Base-by-base conservation (phyloP, 1,140 invertebrate species). In the Bombus difficillimus region DNA sequence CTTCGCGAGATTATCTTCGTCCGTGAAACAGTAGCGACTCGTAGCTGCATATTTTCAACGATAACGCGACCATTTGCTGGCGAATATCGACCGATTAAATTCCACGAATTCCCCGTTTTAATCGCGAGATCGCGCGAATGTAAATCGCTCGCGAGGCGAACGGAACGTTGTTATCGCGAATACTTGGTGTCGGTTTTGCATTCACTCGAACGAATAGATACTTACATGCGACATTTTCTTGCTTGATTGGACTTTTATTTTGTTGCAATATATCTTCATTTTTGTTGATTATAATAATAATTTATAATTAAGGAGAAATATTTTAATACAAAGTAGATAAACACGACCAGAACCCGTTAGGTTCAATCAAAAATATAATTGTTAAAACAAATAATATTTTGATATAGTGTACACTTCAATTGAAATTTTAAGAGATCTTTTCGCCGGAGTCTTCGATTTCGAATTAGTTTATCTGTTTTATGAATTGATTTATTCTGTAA, bases 1-100 rank as follows among this genome's bases (percentile, higher is more conserved):
- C 64, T 25, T 34, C 57, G 64, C 64, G 32, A 59, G 72, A 68
- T 83, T 59, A 73, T 87, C 43, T 74, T 41, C 12, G 22, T 5
- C 64, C 41, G 80, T 41, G 64, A 39, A 75, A 85, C 77, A 68
- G 84, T 88, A 89, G 79, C 83, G 59, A 62, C 69, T 77, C 47
- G 34, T 15, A 73, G 43, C 53, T 43, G 72, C 72, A 71, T n/a
- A 18, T 73, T 81, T 88, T 15, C 79, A n/a, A 32, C 34, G 76
- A 85, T 66, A 88, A 76, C 85, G 73, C 53, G 57, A 66, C 64
- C 68, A 68, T 81, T 72, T 25, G 47, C 37, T 64, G 47, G 41
- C 25, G 47, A 37, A 81, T 72, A 78, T 78, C 62, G 59, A 37
- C 53, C 69, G 84, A 87, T 87, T 68, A 74, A 86, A 87, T 75